Percentiles rank a stretch among this genome's conserved stretches.
Evolutionary conservation across 2,113 vertebrate genomes (phyloP).

Genomic region (Hyperopisus bebe): DNA sequence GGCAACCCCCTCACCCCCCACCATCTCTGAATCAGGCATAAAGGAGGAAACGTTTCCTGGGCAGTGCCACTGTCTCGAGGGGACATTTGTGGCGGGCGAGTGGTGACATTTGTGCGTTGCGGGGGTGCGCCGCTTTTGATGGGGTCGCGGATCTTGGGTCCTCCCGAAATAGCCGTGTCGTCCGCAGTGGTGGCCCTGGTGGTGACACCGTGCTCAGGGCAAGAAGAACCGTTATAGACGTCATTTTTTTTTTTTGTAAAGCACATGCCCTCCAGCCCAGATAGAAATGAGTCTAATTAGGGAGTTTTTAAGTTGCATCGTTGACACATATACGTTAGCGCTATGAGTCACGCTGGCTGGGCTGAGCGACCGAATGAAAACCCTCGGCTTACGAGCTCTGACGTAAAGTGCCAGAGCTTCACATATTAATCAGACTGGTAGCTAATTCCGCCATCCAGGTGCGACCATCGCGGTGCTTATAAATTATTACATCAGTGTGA

Average conservation of each 20-base stretch:
- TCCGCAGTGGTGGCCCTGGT: neutral
- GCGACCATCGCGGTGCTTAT: neutral
- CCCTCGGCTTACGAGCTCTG: neutral
- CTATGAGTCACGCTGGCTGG: constrained; percentile 15
- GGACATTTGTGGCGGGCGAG: constrained; percentile 40
- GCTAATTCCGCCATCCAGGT: neutral
- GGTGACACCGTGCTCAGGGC: neutral
- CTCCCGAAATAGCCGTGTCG: constrained; percentile 27
- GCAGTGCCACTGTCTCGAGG: constrained; percentile 35
- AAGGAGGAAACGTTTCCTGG: constrained; percentile 33
- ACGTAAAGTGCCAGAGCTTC: neutral
- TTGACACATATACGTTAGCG: constrained; percentile 1
- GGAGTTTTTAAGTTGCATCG: constrained; percentile 14
- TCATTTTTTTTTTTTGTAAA: neutral
- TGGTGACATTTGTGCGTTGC: constrained; percentile 51
- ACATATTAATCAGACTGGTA: neutral
- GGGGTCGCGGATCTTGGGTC: neutral
- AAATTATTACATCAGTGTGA: neutral
- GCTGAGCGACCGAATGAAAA: neutral
- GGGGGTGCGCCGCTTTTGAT: constrained; percentile 28
- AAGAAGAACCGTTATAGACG: neutral
- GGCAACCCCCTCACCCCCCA: constrained; percentile 34
- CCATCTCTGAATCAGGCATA: constrained; percentile 24
- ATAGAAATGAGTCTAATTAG: constrained; percentile 6
- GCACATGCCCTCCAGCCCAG: neutral